Evolutionary conservation across 2,888 invertebrate genomes (phyloP).

Genomic region (Protodeltote pygarga): DNA sequence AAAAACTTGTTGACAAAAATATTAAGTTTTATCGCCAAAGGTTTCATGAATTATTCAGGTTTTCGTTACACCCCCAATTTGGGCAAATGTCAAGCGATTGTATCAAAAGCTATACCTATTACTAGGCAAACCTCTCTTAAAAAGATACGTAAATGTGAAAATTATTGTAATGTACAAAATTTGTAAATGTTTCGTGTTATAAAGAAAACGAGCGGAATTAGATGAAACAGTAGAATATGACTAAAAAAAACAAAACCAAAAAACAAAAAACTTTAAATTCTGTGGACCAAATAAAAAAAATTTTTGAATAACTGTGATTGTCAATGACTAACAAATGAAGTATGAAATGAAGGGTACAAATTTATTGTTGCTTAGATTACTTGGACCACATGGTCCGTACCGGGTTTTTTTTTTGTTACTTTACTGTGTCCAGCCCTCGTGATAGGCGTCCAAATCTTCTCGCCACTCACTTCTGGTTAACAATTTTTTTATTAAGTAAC

Average conservation of each 20-base stretch:
- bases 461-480: too few species aligned
- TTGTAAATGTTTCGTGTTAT: conserved; percentile 44
- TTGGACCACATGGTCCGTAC: too few species aligned
- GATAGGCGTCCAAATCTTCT: too few species aligned
- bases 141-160: conserved; percentile 55
- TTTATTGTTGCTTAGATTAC: too few species aligned
- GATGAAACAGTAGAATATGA: conserved; percentile 28
- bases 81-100: conserved; percentile 18
- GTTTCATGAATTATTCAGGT: conserved; percentile 42
- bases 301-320: too few species aligned
- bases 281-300: too few species aligned
- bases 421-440: too few species aligned
- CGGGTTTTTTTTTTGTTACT: too few species aligned
- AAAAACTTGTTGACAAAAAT: conserved; percentile 16
- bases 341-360: too few species aligned
- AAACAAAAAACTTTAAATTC: conserved; percentile 27
- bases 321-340: too few species aligned
- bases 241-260: conserved; percentile 7
- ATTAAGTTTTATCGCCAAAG: conserved; percentile 21
- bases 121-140: conserved; percentile 18
- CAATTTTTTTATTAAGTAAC: too few species aligned
- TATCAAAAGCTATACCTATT: conserved; percentile 36
- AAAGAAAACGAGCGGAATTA: conserved; percentile 39
- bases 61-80: conserved; percentile 39
- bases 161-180: conserved; percentile 60